phyloP scores from a whole-genome alignment of 2,888 invertebrate species.

The Villa cingulata region DNA sequence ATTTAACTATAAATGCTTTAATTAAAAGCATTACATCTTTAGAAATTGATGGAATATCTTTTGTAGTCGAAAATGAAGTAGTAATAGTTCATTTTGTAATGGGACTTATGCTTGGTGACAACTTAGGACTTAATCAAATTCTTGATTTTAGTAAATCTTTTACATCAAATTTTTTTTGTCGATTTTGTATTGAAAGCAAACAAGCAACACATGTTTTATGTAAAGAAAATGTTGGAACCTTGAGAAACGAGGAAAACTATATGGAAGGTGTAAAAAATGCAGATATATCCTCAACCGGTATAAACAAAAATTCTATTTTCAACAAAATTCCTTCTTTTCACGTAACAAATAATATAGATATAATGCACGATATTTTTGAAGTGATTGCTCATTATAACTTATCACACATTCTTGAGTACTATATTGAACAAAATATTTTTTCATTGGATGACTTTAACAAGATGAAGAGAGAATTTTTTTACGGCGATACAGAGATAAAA shows the following conservation, averaged over 20 bases:
- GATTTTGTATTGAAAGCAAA: constrained; percentile 10
- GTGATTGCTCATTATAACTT: constrained; percentile 10
- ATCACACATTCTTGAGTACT: constrained; percentile 8
- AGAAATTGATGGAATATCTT: constrained; percentile 2
- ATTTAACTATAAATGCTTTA: background rate
- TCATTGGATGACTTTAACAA: constrained; percentile 12
- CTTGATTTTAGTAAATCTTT: constrained; percentile 12
- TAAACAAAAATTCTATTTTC: constrained; percentile 5
- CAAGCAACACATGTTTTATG: constrained; percentile 1
- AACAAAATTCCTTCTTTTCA: constrained; percentile 11
- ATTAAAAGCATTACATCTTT: constrained; percentile 1
- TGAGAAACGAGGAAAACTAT: constrained; percentile 10
- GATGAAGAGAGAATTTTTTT: constrained; percentile 12
- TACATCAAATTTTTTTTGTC: constrained; percentile 7
- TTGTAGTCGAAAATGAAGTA: background rate
- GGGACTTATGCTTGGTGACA: constrained; percentile 5
- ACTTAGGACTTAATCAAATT: constrained; percentile 7
- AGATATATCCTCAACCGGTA: constrained; percentile 4
- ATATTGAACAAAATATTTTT: constrained; percentile 9
- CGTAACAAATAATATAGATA: constrained; percentile 11
- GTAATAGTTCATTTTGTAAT: background rate
- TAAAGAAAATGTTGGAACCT: constrained; percentile 5
- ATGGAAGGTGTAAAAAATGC: constrained; percentile 2
- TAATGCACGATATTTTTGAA: constrained; percentile 13
- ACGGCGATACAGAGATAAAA: constrained; percentile 13